These are phyloP conservation scores for Xiphydria camelus DNA, from an alignment of 2,888 invertebrate genomes.

Conservation along the genomic window DNA sequence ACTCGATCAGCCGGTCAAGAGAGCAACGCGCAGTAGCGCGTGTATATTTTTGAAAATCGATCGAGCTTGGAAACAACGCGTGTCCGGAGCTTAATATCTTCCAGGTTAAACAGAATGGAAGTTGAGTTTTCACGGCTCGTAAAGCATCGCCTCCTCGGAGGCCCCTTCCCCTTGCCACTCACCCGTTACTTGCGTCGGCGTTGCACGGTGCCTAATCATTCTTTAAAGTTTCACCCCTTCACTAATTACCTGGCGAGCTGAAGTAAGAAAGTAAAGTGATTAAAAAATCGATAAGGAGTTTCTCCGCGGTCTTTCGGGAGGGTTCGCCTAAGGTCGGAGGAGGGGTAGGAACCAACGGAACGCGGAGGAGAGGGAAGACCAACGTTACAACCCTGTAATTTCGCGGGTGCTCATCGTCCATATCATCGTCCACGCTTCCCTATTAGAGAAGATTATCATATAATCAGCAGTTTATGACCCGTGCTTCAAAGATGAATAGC, in stretches of 20 bases:
- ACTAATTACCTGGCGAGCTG: constrained; percentile 41
- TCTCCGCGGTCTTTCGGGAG: background rate
- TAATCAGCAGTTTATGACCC: too few relatives aligned
- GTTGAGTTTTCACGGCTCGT: constrained; percentile 36
- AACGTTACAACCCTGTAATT: too few relatives aligned
- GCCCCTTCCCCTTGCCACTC: constrained; percentile 3
- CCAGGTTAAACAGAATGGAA: constrained; percentile 28
- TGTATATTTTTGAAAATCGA: background rate
- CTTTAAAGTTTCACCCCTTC: constrained; percentile 41
- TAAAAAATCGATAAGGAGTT: constrained; percentile 34
- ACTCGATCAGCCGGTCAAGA: too few relatives aligned
- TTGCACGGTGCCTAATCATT: constrained; percentile 39
- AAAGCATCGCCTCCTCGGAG: constrained; percentile 25
- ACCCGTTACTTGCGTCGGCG: constrained; percentile 20
- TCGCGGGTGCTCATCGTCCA: too few relatives aligned
- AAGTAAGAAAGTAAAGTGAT: constrained; percentile 34
- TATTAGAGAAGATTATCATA: too few relatives aligned
- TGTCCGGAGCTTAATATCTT: constrained; percentile 26
- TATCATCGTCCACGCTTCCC: too few relatives aligned
- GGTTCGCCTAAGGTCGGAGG: too few relatives aligned
- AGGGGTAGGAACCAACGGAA: too few relatives aligned
- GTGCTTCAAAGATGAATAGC: too few relatives aligned
- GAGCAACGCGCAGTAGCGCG: background rate
- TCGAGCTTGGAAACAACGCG: background rate
- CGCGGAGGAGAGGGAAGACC: too few relatives aligned